Base-by-base conservation (phyloP, 2,113 vertebrate species). In the Cyphomyrus discorhynchus region DNA sequence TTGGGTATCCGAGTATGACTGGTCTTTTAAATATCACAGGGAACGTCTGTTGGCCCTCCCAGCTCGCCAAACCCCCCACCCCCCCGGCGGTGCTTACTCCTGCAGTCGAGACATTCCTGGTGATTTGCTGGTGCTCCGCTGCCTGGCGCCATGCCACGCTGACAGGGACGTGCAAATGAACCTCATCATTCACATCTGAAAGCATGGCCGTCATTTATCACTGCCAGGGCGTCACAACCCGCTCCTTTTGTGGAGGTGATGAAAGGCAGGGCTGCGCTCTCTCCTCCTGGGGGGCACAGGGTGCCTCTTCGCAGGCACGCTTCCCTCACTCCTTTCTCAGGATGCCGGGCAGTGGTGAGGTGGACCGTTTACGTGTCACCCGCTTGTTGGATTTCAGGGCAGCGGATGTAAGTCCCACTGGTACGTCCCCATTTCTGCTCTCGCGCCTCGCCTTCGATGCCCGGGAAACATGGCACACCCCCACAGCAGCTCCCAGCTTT, bases 131-230 rank as follows among this genome's bases (percentile, higher is more conserved):
- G 35, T 52, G 45, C 84, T 90, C 89, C 90, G 82, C 88, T 86
- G 86, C 39, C 82, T 27, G 83, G 8, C 89, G 88, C 49, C 42
- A 5, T 87, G 91, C 83, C 82, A 88, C 56, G 58, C 89, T 70
- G 74, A 86, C 89, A 49, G 83, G 53, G 88, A 52, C 80, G 80
- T 24, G 49, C 77, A 90, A 91, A 90, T 87, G 45, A 56, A 85
- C 47, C 53, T 90, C 80, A 91, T 87, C 90, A 92, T 91, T 92
- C 91, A 93, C 90, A 90, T 93, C 92, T 91, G 89, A 92, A 90
- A 77, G 90, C 45, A 42, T 87, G 70, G 53, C 24, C 74, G 50
- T 90, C 80, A 90, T 91, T 90, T 87, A 90, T 93, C 84, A 88
- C 70, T 45, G 24, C 62, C 88, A 88, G 88, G 50, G 47, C 86